Evolutionary conservation across 2,888 invertebrate genomes (phyloP).

Genomic region (Cephus pulcher): DNA sequence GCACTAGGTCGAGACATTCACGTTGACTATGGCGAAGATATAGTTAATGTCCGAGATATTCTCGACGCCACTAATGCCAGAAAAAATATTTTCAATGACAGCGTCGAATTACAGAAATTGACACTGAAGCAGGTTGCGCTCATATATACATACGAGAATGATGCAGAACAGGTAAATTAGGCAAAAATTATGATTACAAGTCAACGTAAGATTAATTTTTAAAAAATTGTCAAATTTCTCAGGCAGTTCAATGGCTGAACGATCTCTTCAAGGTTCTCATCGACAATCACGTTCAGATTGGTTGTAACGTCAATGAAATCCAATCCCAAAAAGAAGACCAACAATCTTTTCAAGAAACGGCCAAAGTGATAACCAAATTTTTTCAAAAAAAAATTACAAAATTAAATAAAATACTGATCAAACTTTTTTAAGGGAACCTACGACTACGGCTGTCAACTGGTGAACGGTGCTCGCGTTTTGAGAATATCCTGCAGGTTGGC

Average conservation of each 20-base stretch:
- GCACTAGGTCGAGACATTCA: constrained; percentile 78
- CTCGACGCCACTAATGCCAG: constrained; percentile 77
- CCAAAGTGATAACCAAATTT: constrained; percentile 71
- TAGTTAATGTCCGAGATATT: constrained; percentile 78
- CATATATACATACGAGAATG: constrained; percentile 80
- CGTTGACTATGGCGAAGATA: constrained; percentile 79
- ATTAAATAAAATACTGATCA: background rate
- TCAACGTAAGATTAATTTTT: background rate
- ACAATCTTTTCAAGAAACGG: constrained; percentile 81
- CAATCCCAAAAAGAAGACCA: constrained; percentile 81
- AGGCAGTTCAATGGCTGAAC: constrained; percentile 81
- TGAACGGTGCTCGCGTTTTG: constrained; percentile 79
- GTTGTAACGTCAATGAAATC: constrained; percentile 79
- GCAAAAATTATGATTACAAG: background rate
- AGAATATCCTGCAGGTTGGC: constrained; percentile 78
- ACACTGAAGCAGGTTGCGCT: constrained; percentile 83
- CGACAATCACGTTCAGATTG: constrained; percentile 77
- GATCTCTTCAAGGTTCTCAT: constrained; percentile 80
- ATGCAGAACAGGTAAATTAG: constrained; percentile 73
- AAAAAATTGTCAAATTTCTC: constrained; percentile 10
- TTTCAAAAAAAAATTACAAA: background rate
- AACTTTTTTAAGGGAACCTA: constrained; percentile 75
- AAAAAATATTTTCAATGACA: constrained; percentile 79
- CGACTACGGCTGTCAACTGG: constrained; percentile 83
- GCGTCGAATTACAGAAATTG: constrained; percentile 80